Conservation (phyloP, 2,888 invertebrate genomes). For the Neoaliturus tenellus region DNA sequence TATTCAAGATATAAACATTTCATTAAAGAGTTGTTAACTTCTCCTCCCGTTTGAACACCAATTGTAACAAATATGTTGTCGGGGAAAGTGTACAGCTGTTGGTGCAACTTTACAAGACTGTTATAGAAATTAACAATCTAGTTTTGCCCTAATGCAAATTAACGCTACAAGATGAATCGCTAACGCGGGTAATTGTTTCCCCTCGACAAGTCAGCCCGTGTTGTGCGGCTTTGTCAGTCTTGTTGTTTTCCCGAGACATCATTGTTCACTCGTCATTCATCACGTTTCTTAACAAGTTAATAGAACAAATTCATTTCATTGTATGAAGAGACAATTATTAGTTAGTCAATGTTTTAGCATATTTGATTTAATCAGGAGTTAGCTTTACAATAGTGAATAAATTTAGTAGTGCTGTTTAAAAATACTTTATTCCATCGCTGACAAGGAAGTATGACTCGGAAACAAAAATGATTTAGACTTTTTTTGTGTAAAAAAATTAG, state of each 20-base stretch:
- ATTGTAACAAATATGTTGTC: not conserved
- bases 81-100: not conserved
- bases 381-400: too few relatives aligned
- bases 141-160: slow-evolving; percentile 25
- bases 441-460: too few relatives aligned
- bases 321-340: too few relatives aligned
- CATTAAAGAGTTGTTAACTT: too few relatives aligned
- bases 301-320: not conserved
- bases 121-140: slow-evolving; percentile 26
- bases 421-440: too few relatives aligned
- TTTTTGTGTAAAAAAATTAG: too few relatives aligned
- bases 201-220: slow-evolving; percentile 16
- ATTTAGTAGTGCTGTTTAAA: too few relatives aligned
- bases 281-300: not conserved
- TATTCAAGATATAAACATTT: too few relatives aligned
- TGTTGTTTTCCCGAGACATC: not conserved
- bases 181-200: slow-evolving; percentile 20
- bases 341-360: too few relatives aligned
- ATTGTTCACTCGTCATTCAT: not conserved
- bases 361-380: too few relatives aligned
- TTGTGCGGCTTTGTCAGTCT: not conserved
- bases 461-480: too few relatives aligned
- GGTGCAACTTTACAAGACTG: slow-evolving; percentile 4
- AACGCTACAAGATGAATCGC: slow-evolving; percentile 27
- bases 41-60: not conserved